Evolutionary conservation across 2,113 vertebrate species (phyloP), one percentile per base, ranked within the genome.

Genomic region (Haplochromis vanheusdeni): DNA sequence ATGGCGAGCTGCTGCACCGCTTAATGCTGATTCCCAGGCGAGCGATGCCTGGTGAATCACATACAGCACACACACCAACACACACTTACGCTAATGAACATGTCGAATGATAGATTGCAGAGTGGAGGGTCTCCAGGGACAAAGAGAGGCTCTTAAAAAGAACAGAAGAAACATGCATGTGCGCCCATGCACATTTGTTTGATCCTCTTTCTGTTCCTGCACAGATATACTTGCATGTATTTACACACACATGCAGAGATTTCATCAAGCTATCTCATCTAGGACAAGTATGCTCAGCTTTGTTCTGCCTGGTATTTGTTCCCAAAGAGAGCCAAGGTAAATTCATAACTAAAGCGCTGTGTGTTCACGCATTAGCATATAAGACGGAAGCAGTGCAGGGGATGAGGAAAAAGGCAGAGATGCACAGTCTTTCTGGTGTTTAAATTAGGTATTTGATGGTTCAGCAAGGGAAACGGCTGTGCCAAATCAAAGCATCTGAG

Each of bases 31-130:
- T 80, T 94, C 94, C 93, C 91, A 86, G 83, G 87, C 26, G 77
- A 75, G 85, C 54, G 52, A 87, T 52, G 81, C 83, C 88, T 56
- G 55, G 83, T 88, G 87, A 89, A 87, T 86, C 81, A 82, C 84
- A 82, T 6, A 40, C 28, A n/a, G 54, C 82, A 56, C 84, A 86
- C 86, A 82, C 56, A 68, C 68, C 80, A 70, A 85, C 58, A 87
- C 83, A 79, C 70, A 82, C 80, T 49, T 82, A 35, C 13, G 52
- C 92, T 95, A 93, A 95, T 95, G 92, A 95, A 95, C 93, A 92
- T 56, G 89, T 95, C 87, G 83, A 88, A 83, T 88, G 86, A 93
- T 88, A 91, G 91, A 93, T 94, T 89, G 85, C 81, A 89, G 81
- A 79, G 62, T 73, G 62, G 23, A 84, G 35, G 5, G 47, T 91